These are phyloP conservation scores for Luperina nickerlii DNA, from an alignment of 2,888 invertebrate species.

Conservation along the genomic window DNA sequence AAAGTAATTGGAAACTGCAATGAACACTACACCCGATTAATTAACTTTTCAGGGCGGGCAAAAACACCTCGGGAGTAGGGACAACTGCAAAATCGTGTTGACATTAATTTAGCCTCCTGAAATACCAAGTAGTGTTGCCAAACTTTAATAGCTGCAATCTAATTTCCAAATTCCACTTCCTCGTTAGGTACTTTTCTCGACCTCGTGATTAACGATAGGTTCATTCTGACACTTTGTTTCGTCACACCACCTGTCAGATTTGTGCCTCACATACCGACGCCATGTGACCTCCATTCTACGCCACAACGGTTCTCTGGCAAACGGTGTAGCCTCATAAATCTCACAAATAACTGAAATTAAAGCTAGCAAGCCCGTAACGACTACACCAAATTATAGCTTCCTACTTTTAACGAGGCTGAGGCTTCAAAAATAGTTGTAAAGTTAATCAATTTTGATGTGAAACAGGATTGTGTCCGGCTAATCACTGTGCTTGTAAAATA, in stretches of 20 bases:
- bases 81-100: too few relatives aligned
- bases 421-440: slow-evolving; percentile 55
- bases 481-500: slow-evolving; percentile 49
- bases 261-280: slow-evolving; percentile 39
- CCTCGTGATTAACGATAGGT: slow-evolving; percentile 32
- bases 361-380: slow-evolving; percentile 55
- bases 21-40: too few relatives aligned
- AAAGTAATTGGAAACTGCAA: too few relatives aligned
- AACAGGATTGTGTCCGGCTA: slow-evolving; percentile 48
- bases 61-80: too few relatives aligned
- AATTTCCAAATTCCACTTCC: background rate
- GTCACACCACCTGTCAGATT: slow-evolving; percentile 44
- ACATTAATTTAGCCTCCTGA: too few relatives aligned
- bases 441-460: slow-evolving; percentile 62
- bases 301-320: slow-evolving; percentile 53
- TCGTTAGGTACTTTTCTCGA: slow-evolving; percentile 14
- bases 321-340: slow-evolving; percentile 62
- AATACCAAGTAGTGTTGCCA: background rate
- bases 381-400: slow-evolving; percentile 63
- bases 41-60: too few relatives aligned
- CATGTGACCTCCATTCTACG: slow-evolving; percentile 57
- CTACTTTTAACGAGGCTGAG: slow-evolving; percentile 61
- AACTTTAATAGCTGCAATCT: background rate
- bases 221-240: slow-evolving; percentile 32
- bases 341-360: slow-evolving; percentile 65